A percentile compares a stretch with the other conserved stretches of the same genome.
These are phyloP conservation scores for Alosa sapidissima DNA, from an alignment of 2,797 vertebrate genomes.

Conservation along the genomic window DNA sequence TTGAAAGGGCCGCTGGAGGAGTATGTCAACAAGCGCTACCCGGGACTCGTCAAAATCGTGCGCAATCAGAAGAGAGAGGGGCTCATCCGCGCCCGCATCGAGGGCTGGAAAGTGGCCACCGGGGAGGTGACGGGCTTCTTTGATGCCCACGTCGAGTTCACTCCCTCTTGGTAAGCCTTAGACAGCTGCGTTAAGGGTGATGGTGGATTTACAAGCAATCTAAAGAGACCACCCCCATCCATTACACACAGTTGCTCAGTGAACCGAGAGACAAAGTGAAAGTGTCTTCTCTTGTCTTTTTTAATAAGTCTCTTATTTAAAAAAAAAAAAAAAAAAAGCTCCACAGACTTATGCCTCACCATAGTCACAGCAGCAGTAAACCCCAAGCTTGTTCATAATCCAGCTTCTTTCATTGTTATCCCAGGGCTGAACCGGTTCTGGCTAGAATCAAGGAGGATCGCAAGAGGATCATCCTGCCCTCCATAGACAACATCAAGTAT, in stretches of 20 bases:
- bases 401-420: background rate
- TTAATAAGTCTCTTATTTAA: background rate
- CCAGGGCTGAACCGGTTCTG: constrained; percentile 92
- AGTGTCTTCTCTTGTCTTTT: too few relatives aligned
- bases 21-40: constrained; percentile 93
- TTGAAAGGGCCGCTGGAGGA: constrained; percentile 92
- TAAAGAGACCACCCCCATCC: background rate
- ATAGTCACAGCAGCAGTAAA: background rate
- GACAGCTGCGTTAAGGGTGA: background rate
- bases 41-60: constrained; percentile 93
- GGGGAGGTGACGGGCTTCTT: constrained; percentile 94
- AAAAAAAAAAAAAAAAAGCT: background rate
- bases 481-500: constrained; percentile 98
- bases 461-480: constrained; percentile 89
- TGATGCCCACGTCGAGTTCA: constrained; percentile 97
- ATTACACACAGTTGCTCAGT: background rate
- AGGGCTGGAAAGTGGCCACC: constrained; percentile 94
- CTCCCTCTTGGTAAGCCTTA: constrained; percentile 86
- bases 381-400: background rate
- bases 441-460: constrained; percentile 92
- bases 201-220: background rate
- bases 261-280: background rate
- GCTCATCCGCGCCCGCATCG: constrained; percentile 91
- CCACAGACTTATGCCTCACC: background rate
- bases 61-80: constrained; percentile 94